A percentile compares a stretch with the other conserved stretches of the same genome.
Conservation (phyloP, 2,888 invertebrate genomes). For the Phortica okadai region DNA sequence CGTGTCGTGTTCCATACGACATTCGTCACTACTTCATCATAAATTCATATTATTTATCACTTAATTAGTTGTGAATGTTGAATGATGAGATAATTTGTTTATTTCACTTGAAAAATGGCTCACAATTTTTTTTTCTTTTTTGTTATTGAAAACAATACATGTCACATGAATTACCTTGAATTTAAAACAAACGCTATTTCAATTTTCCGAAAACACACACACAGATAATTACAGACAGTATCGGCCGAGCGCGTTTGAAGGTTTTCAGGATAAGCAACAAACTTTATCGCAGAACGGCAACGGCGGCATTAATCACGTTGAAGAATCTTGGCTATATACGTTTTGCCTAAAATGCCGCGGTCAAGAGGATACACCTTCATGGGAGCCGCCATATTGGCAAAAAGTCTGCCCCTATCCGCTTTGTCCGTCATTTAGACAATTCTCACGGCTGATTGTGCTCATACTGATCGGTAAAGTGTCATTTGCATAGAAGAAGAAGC, state of each 20-base stretch:
- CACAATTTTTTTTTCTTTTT: neutral
- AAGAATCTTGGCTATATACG: constrained; percentile 87
- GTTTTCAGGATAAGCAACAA: constrained; percentile 68
- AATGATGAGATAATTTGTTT: constrained; percentile 51
- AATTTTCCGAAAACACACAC: constrained; percentile 12
- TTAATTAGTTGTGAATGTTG: constrained; percentile 53
- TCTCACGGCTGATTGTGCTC: constrained; percentile 86
- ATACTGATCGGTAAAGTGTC: constrained; percentile 81
- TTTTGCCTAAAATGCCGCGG: constrained; percentile 88
- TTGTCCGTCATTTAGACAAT: constrained; percentile 89
- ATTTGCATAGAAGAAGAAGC: neutral
- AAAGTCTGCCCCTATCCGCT: constrained; percentile 89
- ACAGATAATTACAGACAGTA: constrained; percentile 70
- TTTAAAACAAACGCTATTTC: neutral
- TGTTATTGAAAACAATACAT: neutral
- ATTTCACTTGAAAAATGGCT: constrained; percentile 33
- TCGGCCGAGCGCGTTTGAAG: constrained; percentile 66
- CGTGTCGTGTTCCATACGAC: neutral
- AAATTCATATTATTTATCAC: constrained; percentile 40
- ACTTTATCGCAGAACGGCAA: constrained; percentile 20
- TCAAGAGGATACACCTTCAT: constrained; percentile 85
- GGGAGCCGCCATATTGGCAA: constrained; percentile 90
- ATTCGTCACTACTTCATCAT: constrained; percentile 22
- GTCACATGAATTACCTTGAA: constrained; percentile 1
- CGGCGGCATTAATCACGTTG: constrained; percentile 63